Evolutionary conservation across 2,797 vertebrate species (phyloP), one percentile per base, ranked within the genome.

Genomic region (Thalassophryne amazonica): DNA sequence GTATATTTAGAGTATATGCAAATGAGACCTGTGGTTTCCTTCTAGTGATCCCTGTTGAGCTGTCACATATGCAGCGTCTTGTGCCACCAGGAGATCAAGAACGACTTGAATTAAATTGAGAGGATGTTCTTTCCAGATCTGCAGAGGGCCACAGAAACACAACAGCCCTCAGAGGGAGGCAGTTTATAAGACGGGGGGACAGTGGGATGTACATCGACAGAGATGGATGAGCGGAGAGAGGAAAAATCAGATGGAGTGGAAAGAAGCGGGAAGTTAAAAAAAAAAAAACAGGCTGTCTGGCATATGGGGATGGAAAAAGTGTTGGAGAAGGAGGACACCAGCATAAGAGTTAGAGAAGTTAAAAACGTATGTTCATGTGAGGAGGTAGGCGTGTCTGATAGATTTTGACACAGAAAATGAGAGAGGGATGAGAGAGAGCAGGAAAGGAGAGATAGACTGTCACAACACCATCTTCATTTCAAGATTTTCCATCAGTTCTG

Each of bases 31-130:
- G 43, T 75, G 70, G 67, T 28, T 59, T 79, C 74, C 81, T 66
- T 60, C 63, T 76, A 76, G 71, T 57, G 59, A 61, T 81, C 75
- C 76, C 60, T 46, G 71, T 57, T 52, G 78, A 78, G 67, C 81
- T 80, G 84, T 84, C 83, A 85, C 78, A 85, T 73, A 81, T 54
- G 75, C 81, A 81, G 80, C 34, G 35, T 80, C 59, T 59, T 25
- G 31, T 59, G 78, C 73, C 75, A 81, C 78, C 82, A 54, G 80
- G 81, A 76, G 80, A 80, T 71, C 19, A 28, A 56, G 74, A 69
- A 74, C 81, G 80, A 86, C 69, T 84, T 85, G 71, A 86, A 87
- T 80, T 83, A 84, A 87, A 86, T 66, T 61, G 80, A 87, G 84
- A 85, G 73, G 72, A 81, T 79, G 84, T 88, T 75, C 80, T 86